A percentile compares a stretch with the other conserved stretches of the same genome.
Evolutionary conservation across 1,140 invertebrate genomes (phyloP).

Genomic region (Potamilus streckersoni): DNA sequence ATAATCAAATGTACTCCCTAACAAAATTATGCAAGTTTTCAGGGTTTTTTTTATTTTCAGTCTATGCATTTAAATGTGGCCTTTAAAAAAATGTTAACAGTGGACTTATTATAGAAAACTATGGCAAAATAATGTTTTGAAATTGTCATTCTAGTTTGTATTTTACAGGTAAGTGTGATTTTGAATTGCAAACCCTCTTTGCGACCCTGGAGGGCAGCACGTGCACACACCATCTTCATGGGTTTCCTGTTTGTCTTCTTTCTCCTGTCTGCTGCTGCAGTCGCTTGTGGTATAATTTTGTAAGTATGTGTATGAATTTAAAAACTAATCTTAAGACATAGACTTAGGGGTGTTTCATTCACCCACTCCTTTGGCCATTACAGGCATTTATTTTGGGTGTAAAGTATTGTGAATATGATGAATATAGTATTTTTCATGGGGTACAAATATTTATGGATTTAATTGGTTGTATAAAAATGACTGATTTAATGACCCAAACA

Average conservation of each 20-base stretch:
- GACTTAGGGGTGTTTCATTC: no score
- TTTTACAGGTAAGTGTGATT: conserved; percentile 57
- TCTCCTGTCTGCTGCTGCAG: conserved; percentile 71
- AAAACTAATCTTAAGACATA: background rate
- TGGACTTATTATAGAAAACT: background rate
- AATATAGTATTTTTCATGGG: no score
- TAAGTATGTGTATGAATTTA: conserved; percentile 52
- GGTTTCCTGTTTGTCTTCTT: conserved; percentile 77
- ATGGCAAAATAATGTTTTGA: background rate
- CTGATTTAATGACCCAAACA: no score
- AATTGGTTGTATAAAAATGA: no score
- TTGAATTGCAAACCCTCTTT: conserved; percentile 54
- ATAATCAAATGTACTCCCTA: no score
- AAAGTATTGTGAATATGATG: no score
- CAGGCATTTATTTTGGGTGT: no score
- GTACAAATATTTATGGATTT: no score
- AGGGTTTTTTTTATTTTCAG: conserved; percentile 2
- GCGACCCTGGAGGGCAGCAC: conserved; percentile 76
- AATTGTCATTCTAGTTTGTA: conserved; percentile 11
- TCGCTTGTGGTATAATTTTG: conserved; percentile 74
- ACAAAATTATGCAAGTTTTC: background rate
- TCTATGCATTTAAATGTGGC: background rate
- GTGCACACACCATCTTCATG: conserved; percentile 79
- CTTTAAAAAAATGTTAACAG: conserved; percentile 6
- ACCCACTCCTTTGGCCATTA: no score